Evolutionary conservation across 2,888 invertebrate genomes (phyloP).

Genomic region (Perithous albicinctus): DNA sequence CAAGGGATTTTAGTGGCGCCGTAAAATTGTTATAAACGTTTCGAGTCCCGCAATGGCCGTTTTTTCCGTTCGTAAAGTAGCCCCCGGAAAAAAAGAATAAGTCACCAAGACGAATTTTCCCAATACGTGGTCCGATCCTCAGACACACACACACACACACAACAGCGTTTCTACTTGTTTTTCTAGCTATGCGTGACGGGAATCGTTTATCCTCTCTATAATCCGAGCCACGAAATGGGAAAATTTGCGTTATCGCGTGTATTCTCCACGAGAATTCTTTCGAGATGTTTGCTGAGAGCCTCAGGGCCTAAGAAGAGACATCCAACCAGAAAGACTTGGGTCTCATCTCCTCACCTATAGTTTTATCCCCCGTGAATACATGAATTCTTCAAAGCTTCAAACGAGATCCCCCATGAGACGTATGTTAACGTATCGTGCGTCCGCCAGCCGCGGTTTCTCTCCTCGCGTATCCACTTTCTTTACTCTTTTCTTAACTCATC

Average conservation of each 20-base stretch:
- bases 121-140: background rate
- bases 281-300: background rate
- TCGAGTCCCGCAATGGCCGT: background rate
- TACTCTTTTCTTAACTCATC: background rate
- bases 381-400: slow-evolving; percentile 58
- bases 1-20: background rate
- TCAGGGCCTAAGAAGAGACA: background rate
- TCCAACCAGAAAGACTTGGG: slow-evolving; percentile 19
- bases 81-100: background rate
- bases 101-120: slow-evolving; percentile 6
- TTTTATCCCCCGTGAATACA: slow-evolving; percentile 48
- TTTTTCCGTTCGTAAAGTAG: background rate
- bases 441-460: background rate
- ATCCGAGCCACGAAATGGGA: slow-evolving; percentile 39
- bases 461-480: background rate
- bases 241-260: slow-evolving; percentile 58
- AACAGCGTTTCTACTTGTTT: slow-evolving; percentile 10
- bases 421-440: slow-evolving; percentile 5
- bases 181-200: slow-evolving; percentile 19
- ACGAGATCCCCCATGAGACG: slow-evolving; percentile 12
- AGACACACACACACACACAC: background rate
- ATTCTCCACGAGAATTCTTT: background rate
- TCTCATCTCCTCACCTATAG: slow-evolving; percentile 34
- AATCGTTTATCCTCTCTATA: slow-evolving; percentile 44
- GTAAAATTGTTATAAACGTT: slow-evolving; percentile 19